Conservation (phyloP, 2,113 vertebrate species). For the Desmodus rotundus region DNA sequence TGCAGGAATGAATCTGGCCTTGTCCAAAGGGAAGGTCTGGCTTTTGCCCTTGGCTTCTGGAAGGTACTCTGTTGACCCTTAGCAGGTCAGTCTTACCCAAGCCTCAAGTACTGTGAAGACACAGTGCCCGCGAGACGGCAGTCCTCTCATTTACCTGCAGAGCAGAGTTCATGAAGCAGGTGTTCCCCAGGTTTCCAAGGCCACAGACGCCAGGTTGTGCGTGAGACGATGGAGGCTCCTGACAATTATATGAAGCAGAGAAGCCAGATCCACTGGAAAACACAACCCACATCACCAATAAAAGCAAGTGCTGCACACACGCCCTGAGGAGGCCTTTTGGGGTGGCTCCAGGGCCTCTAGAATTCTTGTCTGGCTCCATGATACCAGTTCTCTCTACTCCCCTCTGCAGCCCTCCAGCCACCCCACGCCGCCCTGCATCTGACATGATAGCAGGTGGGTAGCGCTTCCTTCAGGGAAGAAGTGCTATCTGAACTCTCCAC, state of each 20-base stretch:
- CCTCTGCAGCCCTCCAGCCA: not conserved
- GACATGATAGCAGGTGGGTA: not conserved
- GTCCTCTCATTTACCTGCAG: slow-evolving; percentile 87
- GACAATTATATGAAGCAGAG: slow-evolving; percentile 92
- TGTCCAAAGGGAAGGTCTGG: not conserved
- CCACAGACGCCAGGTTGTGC: slow-evolving; percentile 94
- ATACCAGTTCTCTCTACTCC: not conserved
- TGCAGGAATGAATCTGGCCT: not conserved
- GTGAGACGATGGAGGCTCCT: slow-evolving; percentile 83
- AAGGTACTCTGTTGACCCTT: not conserved
- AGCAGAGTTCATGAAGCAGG: slow-evolving; percentile 99
- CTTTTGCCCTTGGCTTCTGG: not conserved
- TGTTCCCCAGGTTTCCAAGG: slow-evolving; percentile 97
- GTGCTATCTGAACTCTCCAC: not conserved
- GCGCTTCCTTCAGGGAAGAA: not conserved
- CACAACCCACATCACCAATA: slow-evolving; percentile 50
- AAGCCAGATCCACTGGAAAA: slow-evolving; percentile 88
- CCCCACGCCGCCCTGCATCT: not conserved
- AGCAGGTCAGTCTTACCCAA: not conserved
- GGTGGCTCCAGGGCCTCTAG: not conserved
- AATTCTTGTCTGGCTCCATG: not conserved
- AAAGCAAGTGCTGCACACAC: not conserved
- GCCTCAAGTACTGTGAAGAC: not conserved
- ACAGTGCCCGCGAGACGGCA: not conserved
- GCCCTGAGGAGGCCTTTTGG: not conserved